Percentiles rank a stretch among this genome's conserved stretches.
phyloP scores from a whole-genome alignment of 2,113 vertebrate genomes.

The Odontophorus gujanensis region DNA sequence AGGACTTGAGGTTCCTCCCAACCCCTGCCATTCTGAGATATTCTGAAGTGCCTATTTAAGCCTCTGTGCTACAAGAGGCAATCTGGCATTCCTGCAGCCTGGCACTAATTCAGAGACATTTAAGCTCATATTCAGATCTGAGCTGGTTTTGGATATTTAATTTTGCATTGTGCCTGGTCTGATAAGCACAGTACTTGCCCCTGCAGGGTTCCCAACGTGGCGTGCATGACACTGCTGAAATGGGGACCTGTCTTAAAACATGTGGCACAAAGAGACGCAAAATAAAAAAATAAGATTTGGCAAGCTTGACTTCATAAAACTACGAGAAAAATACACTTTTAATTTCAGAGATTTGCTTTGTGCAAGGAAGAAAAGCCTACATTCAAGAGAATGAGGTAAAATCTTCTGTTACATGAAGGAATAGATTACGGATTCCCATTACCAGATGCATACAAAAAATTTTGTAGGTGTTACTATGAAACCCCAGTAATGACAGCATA shows the following conservation, averaged over 20 bases:
- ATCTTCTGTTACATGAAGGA: background rate
- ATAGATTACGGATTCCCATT: background rate
- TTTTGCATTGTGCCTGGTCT: background rate
- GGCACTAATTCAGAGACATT: background rate
- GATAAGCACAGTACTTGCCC: background rate
- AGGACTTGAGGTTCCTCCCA: too few species aligned
- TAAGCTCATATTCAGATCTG: background rate
- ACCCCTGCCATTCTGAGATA: too few species aligned
- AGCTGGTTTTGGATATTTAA: background rate
- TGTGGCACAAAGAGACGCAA: background rate
- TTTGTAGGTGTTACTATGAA: background rate
- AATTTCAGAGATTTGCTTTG: background rate
- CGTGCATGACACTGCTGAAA: background rate
- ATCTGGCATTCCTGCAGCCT: background rate
- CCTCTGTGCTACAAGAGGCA: background rate
- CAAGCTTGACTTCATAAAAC: background rate
- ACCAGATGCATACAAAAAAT: background rate
- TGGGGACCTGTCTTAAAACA: background rate
- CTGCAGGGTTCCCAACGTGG: accelerated
- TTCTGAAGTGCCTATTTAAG: background rate
- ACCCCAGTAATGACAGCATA: background rate
- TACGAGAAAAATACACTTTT: background rate
- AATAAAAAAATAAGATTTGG: background rate
- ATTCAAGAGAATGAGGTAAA: background rate
- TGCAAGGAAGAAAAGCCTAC: background rate